These are phyloP conservation scores for Gila orcuttii DNA, from an alignment of 2,113 vertebrate species.

Conservation along the genomic window DNA sequence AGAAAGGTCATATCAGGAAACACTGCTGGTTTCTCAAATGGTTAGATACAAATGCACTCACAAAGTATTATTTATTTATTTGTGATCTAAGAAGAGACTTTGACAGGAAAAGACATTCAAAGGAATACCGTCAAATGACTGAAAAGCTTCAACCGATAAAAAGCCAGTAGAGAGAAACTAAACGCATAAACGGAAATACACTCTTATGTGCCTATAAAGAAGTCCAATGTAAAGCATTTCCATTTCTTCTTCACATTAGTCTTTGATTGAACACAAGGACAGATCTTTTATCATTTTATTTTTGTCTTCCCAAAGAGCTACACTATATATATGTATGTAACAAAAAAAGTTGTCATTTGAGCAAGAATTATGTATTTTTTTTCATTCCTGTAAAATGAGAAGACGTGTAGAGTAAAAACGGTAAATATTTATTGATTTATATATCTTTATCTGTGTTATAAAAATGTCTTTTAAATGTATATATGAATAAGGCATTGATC, in stretches of 20 bases:
- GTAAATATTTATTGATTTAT: conserved; percentile 39
- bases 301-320: not conserved
- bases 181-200: not conserved
- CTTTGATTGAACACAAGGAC: not conserved
- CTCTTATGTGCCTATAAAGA: not conserved
- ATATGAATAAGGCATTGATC: conserved; percentile 21
- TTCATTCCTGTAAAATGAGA: not conserved
- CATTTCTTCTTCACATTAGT: not conserved
- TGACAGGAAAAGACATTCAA: not conserved
- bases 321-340: not conserved
- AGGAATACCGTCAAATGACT: conserved; percentile 1
- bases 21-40: conserved; percentile 8
- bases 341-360: not conserved
- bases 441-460: conserved; percentile 14
- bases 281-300: not conserved
- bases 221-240: not conserved
- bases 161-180: not conserved
- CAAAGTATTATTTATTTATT: conserved; percentile 32
- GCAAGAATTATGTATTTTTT: not conserved
- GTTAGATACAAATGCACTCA: conserved; percentile 17
- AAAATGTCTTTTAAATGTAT: not conserved
- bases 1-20: conserved; percentile 21
- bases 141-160: not conserved
- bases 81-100: conserved; percentile 23
- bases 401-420: not conserved